phyloP scores from a whole-genome alignment of 37 sponge, comb jelly and placozoan genomes.

The Aplysina aerophoba region DNA sequence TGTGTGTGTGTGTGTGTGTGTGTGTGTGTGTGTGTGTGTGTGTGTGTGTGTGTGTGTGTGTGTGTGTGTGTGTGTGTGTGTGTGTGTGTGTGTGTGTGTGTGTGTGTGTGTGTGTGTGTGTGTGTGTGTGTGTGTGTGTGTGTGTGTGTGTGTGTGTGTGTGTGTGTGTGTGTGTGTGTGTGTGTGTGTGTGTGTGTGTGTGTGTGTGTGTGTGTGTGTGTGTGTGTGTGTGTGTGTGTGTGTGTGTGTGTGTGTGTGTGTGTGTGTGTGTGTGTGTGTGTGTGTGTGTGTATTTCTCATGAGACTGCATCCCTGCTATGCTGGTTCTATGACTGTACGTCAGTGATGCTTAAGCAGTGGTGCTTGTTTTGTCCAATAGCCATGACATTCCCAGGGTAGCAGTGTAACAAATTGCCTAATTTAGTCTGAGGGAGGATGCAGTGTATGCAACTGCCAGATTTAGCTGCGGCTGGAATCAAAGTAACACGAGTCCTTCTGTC shows the following conservation, averaged over 20 bases:
- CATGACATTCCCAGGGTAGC: too few species aligned
- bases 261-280: slow-evolving; percentile 28
- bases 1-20: slow-evolving; percentile 4
- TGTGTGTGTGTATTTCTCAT: slow-evolving; percentile 32
- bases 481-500: too few species aligned
- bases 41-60: slow-evolving; percentile 31
- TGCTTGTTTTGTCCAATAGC: too few species aligned
- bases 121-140: slow-evolving; percentile 33
- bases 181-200: slow-evolving; percentile 25
- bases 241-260: slow-evolving; percentile 31
- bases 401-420: too few species aligned
- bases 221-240: slow-evolving; percentile 23
- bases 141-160: slow-evolving; percentile 29
- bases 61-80: slow-evolving; percentile 31
- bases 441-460: too few species aligned
- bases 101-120: slow-evolving; percentile 28
- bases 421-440: too few species aligned
- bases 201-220: slow-evolving; percentile 20
- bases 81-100: slow-evolving; percentile 26
- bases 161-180: slow-evolving; percentile 33
- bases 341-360: too few species aligned
- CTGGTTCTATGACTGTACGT: too few species aligned
- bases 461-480: too few species aligned
- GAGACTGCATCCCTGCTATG: too few species aligned
- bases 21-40: slow-evolving; percentile 37